Base-by-base conservation (phyloP, 2,888 invertebrate species). In the Oxystoma pomonae region DNA sequence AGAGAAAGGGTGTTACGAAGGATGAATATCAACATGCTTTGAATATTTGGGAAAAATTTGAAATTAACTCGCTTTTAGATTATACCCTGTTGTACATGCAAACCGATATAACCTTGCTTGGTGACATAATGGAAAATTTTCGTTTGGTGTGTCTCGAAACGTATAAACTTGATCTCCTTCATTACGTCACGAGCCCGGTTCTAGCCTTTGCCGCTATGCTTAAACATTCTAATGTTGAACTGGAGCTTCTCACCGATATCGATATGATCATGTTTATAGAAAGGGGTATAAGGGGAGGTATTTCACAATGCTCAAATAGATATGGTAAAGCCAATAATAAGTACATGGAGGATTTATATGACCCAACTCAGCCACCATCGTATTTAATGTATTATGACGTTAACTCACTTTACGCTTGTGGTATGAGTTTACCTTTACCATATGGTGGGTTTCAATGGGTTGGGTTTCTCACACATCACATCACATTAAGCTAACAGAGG, bases 311-410 rank as follows among this genome's bases (percentile, higher is more conserved):
- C 60, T 65, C 61, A 16, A 71, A 74, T 58, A 20, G 67, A 20
- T 72, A 75, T 68, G 70, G 71, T 1, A 67, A 68, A 63, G 77
- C 76, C 2, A 77, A 77, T 68, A 78, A 79, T 67, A 74, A 70
- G 65, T 78, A 76, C 65, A 69, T 78, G 66, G 18, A 16, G 55
- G 57, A 62, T 0, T 63, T 55, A 7, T 77, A 69, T 66, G 64
- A 78, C 69, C 20, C 65, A 1, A 58, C 55, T 7, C 60, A 72
- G 65, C 57, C 67, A 19, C 58, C 60, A 1, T 62, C 63, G 2
- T 75, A 70, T 67, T 55, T 77, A 20, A 67, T 72, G 59, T 75
- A 75, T 69, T 69, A 70, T 55, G 76, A 77, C 63, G 72, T 71
- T 1, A 76, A 52, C 73, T 35, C 3, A 35, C 35, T 35, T 35